Conservation (phyloP, 2,888 invertebrate species). For the Pilophorus perplexus region DNA sequence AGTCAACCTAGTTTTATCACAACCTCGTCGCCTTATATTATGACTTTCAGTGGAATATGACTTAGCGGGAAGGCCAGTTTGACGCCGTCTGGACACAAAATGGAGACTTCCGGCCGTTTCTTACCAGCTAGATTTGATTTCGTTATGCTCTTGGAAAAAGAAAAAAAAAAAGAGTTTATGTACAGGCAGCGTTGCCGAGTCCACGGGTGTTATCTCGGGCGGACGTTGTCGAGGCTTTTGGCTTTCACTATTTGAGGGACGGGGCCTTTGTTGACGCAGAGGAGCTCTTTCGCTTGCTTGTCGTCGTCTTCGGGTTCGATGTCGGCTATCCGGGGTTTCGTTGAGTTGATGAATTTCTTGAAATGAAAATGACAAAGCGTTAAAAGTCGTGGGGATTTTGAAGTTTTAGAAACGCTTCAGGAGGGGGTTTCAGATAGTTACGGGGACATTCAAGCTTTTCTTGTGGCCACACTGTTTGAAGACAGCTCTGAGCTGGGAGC, state of each 20-base stretch:
- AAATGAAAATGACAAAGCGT: constrained; percentile 51
- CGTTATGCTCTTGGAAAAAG: too few species aligned
- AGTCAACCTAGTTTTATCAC: constrained; percentile 20
- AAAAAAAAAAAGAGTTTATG: too few species aligned
- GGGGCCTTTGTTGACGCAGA: constrained; percentile 17
- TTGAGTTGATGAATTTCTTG: constrained; percentile 73
- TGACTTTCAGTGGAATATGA: too few species aligned
- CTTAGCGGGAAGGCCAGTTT: too few species aligned
- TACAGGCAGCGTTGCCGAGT: too few species aligned
- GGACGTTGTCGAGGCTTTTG: constrained; percentile 41
- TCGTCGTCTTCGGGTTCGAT: constrained; percentile 40
- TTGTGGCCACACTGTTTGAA: too few species aligned
- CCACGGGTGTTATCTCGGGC: constrained; percentile 35
- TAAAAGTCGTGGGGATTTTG: too few species aligned
- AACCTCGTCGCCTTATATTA: constrained; percentile 3
- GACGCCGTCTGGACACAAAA: too few species aligned
- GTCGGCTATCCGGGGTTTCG: constrained; percentile 66
- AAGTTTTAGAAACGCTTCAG: neutral
- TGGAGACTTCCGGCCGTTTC: too few species aligned
- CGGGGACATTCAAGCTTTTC: neutral
- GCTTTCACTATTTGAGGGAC: constrained; percentile 39
- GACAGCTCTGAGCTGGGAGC: too few species aligned
- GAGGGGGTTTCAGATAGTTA: neutral
- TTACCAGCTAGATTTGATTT: too few species aligned
- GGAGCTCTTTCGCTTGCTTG: constrained; percentile 41